phyloP scores from a whole-genome alignment of 2,113 vertebrate genomes.

The Nymphicus hollandicus region DNA sequence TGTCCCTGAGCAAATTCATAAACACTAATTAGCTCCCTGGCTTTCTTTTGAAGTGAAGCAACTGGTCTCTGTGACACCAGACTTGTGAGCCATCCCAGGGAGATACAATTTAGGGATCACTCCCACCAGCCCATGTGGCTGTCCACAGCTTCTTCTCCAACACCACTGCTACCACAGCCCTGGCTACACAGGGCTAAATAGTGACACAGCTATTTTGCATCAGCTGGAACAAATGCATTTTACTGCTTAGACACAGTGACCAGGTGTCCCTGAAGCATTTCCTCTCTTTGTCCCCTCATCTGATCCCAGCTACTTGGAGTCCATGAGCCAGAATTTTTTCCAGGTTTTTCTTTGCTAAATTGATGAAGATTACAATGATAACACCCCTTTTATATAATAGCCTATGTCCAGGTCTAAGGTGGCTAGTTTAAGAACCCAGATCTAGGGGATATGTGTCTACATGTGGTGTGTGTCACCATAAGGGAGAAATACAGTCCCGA shows the following conservation, averaged over 20 bases:
- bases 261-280: not conserved
- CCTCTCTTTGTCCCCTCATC: not conserved
- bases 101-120: rapidly evolving
- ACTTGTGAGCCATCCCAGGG: not conserved
- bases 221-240: not conserved
- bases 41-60: not conserved
- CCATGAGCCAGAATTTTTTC: not conserved
- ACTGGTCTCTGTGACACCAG: not conserved
- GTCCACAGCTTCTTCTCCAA: not conserved
- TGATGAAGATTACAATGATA: rapidly evolving
- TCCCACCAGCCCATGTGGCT: not conserved
- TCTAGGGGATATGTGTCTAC: not conserved
- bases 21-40: not conserved
- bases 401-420: not conserved
- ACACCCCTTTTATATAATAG: not conserved
- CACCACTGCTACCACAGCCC: rapidly evolving
- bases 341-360: not conserved
- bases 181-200: not conserved
- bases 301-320: not conserved
- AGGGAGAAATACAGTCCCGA: not conserved
- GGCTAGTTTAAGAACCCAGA: not conserved
- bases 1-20: not conserved
- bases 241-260: not conserved
- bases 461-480: rapidly evolving
- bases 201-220: not conserved